Conservation (phyloP, 2,888 invertebrate genomes). For the Oxyteleia sp. region DNA sequence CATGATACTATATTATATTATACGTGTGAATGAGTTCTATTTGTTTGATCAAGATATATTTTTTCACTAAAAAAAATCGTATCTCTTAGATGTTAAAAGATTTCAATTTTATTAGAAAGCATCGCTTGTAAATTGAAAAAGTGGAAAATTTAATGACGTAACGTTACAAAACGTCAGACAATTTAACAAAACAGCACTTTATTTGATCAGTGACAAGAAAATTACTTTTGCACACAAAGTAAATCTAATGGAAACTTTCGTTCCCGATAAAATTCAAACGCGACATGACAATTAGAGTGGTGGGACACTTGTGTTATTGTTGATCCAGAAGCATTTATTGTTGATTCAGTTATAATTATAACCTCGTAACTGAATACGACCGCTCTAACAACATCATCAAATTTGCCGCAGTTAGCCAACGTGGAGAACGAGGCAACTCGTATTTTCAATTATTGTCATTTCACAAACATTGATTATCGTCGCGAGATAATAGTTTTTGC, state of each 20-base stretch:
- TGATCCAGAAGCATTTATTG: conserved; percentile 1
- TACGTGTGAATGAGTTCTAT: too few species aligned
- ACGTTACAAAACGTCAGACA: background rate
- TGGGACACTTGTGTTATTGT: conserved; percentile 11
- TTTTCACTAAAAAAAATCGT: background rate
- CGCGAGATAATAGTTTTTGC: conserved; percentile 34
- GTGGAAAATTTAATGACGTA: background rate
- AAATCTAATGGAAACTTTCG: conserved; percentile 1
- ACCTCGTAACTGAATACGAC: background rate
- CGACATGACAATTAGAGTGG: conserved; percentile 2
- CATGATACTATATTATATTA: too few species aligned
- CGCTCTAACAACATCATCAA: conserved; percentile 2
- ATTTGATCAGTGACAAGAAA: background rate
- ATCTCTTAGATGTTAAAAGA: background rate
- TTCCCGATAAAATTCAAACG: background rate
- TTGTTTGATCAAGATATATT: too few species aligned
- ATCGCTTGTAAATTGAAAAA: background rate
- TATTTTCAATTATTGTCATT: conserved; percentile 29
- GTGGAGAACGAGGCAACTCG: conserved; percentile 4
- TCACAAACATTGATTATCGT: conserved; percentile 34
- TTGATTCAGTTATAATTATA: conserved; percentile 11
- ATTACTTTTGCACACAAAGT: background rate
- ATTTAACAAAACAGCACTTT: background rate
- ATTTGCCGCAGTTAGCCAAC: background rate
- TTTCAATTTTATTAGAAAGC: background rate